Base-by-base conservation (phyloP, 2,888 invertebrate genomes). In the Rapana venosa region DNA sequence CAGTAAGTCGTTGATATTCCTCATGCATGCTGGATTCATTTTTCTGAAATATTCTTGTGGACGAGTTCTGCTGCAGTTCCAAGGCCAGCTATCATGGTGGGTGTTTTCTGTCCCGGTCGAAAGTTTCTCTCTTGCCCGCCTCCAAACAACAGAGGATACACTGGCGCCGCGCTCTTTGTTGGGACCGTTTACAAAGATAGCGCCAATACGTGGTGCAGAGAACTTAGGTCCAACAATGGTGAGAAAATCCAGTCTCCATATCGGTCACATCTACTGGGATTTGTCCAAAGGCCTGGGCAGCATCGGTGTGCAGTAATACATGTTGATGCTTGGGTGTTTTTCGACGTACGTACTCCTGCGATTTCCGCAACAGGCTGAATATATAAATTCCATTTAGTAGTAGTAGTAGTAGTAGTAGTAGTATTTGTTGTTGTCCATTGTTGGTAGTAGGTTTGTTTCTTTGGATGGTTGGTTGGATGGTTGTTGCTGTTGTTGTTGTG, bases 161-260 rank as follows among this genome's bases (percentile, higher is more conserved):
- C 92, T 1, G 96, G 96, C 6, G 94, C 92, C n/a, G n/a, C 20
- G 20, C 66, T 91, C 92, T 30, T 91, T 91, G 13, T 92, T 93
- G 30, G 93, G 91, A 77, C 94, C 92, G 88, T 95, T 94, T 17
- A 95, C 95, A 95, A 96, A 97, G 84, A 97, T 93, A 8, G 97
- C 97, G 81, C 97, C 97, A 91, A 97, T 96, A 81, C 97, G 95
- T 1, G 97, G 97, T 1, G 97, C 97, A 95, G 97, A 97, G 94
- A 97, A 97, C 97, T 97, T 97, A 93, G 97, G 97, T 0, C 97
- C 97, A 4, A 97, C 97, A 90, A 97, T 96, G 22, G 97, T 97
- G 70, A 97, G 94, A 92, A 96, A 97, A 94, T 97, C 97, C 8
- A 97, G 20, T 97, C 8, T 95, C 94, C 1, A 97, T 94, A 11